phyloP scores from a whole-genome alignment of 2,113 vertebrate genomes.

The Prionailurus viverrinus region DNA sequence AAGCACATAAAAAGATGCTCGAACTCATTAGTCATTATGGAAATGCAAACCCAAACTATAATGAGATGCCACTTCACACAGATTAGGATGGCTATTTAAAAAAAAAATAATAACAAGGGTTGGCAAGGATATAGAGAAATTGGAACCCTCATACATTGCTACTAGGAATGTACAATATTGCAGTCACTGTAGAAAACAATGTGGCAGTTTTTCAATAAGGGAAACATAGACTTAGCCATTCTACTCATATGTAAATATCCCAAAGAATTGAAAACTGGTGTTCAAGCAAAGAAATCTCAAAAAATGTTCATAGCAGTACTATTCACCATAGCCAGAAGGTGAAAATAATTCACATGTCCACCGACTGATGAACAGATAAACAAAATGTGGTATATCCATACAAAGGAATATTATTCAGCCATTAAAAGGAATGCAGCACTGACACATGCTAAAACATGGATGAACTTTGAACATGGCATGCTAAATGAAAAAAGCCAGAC shows the following conservation, averaged over 20 bases:
- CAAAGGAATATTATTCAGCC: neutral
- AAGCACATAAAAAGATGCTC: neutral
- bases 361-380: neutral
- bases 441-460: neutral
- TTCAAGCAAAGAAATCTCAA: neutral
- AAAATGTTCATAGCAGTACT: neutral
- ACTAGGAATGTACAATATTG: neutral
- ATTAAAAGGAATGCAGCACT: neutral
- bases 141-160: neutral
- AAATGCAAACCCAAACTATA: neutral
- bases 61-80: neutral
- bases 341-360: neutral
- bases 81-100: neutral
- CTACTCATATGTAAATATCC: neutral
- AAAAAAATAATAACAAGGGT: neutral
- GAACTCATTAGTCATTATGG: neutral
- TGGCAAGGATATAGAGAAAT: neutral
- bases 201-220: neutral
- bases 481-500: neutral
- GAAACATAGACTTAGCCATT: neutral
- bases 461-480: neutral
- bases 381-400: neutral
- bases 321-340: neutral
- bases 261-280: neutral
- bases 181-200: neutral